Evolutionary conservation across 2,113 vertebrate genomes (phyloP).

Genomic region (Archilochus colubris): DNA sequence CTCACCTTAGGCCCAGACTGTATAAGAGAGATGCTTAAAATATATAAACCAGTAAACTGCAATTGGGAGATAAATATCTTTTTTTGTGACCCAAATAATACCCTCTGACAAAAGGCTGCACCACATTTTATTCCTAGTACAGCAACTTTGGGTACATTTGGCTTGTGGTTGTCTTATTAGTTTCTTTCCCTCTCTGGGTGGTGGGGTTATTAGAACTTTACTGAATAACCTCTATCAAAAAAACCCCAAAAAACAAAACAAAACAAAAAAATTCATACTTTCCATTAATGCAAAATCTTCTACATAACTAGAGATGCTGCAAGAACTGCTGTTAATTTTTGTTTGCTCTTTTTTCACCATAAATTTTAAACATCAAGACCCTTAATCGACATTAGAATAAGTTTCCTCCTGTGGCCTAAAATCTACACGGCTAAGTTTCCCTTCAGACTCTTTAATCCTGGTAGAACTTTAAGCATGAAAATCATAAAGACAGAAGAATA

Average conservation of each 20-base stretch:
- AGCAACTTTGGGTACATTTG: background rate
- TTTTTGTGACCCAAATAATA: background rate
- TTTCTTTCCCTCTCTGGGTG: background rate
- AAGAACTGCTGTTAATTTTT: conserved; percentile 55
- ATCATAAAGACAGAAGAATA: conserved; percentile 27
- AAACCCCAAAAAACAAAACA: too few species aligned
- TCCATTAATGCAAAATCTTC: conserved; percentile 65
- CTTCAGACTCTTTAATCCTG: conserved; percentile 65
- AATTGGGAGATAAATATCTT: background rate
- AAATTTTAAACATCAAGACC: conserved; percentile 66
- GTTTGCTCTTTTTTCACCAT: conserved; percentile 37
- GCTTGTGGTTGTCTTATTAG: background rate
- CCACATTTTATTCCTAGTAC: background rate
- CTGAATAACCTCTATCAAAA: conserved; percentile 14
- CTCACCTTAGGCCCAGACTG: background rate
- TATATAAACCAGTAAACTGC: background rate
- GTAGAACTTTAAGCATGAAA: conserved; percentile 45
- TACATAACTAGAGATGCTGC: conserved; percentile 69
- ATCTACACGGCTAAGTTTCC: conserved; percentile 74
- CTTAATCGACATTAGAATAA: conserved; percentile 81
- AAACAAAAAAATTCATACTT: conserved; percentile 7
- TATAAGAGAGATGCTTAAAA: background rate
- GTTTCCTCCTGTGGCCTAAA: conserved; percentile 70
- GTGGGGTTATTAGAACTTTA: background rate
- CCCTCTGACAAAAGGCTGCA: background rate